Base-by-base conservation (phyloP, 2,888 invertebrate species). In the Eurytoma californica region DNA sequence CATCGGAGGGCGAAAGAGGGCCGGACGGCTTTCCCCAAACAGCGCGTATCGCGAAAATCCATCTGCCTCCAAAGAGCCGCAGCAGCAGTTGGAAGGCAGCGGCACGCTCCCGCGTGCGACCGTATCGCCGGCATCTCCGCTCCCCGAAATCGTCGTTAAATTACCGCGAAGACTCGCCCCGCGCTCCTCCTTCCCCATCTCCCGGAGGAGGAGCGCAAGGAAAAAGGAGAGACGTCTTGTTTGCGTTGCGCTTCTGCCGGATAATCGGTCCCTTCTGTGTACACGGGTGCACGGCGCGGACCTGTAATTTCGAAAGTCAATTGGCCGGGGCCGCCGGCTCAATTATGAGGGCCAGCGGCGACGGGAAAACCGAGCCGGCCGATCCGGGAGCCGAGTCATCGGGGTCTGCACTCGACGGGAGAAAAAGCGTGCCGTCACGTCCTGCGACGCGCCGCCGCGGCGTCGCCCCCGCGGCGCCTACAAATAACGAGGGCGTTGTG, bases 281-380 rank as follows among this genome's bases (percentile, higher is more conserved):
- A 39, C 39, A 30, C 16, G 14, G 20, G 53, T 39, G 16, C 18
- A n/a, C 47, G n/a, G 49, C 28, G 24, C 47, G 55, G 80, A 30
- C 72, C 80, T 72, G 51, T 80, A 80, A 80, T 80, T 80, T 76
- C 61, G 49, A 76, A 60, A 76, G 76, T 72, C 76, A 57, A 76
- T 77, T 72, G 72, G 76, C 75, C 55, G 65, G 68, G 72, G 76
- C 75, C 55, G 65, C n/a, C 20, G 28, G 28, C 57, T 72, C 68
- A 76, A 76, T 80, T 80, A 72, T 55, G 28, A 18, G 24, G 49
- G 28, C 2, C 16, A 14, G 65, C 16, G 47, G 39, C 39, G 3
- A 4, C 39, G 39, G 39, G 39, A 39, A 39, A 39, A 39, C 39
- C 39, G 39, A 39, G 39, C 28, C 20, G 12, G 53, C 53, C n/a